Conservation (phyloP, 2,888 invertebrate species). For the Zele albiditarsus region DNA sequence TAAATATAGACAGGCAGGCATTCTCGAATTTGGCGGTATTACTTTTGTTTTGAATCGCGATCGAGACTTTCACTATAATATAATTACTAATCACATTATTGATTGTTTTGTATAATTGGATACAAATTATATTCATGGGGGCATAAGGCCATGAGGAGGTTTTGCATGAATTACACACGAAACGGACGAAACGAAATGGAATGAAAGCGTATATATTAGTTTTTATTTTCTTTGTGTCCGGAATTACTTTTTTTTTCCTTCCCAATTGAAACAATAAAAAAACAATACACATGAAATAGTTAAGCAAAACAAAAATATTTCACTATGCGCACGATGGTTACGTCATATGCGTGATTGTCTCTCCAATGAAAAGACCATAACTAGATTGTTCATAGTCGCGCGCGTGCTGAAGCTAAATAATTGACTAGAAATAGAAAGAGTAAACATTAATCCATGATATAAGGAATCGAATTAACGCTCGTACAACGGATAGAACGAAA, state of each 20-base stretch:
- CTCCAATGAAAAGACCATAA: conserved; percentile 47
- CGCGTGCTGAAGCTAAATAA: conserved; percentile 48
- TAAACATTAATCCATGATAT: conserved; percentile 39
- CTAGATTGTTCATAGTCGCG: conserved; percentile 44
- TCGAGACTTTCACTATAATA: neutral
- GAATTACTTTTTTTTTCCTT: conserved; percentile 31
- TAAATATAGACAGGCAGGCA: conserved; percentile 4
- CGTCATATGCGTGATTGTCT: conserved; percentile 47
- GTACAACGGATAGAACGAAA: neutral
- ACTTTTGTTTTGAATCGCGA: neutral
- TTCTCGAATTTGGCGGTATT: neutral
- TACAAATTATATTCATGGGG: neutral
- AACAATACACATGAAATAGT: conserved; percentile 43
- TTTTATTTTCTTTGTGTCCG: conserved; percentile 10
- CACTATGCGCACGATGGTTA: conserved; percentile 41
- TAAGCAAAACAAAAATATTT: conserved; percentile 15
- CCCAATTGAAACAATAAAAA: neutral
- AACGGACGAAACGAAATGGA: conserved; percentile 37
- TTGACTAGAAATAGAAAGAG: conserved; percentile 53
- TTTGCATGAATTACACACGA: neutral
- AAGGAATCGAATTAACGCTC: conserved; percentile 3
- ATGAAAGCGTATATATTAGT: conserved; percentile 34
- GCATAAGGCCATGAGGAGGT: neutral
- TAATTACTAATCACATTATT: neutral
- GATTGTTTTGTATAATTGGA: neutral